Percentiles rank a stretch among this genome's conserved stretches.
Evolutionary conservation across 2,113 vertebrate species (phyloP).

Genomic region (Bubo scandiacus): DNA sequence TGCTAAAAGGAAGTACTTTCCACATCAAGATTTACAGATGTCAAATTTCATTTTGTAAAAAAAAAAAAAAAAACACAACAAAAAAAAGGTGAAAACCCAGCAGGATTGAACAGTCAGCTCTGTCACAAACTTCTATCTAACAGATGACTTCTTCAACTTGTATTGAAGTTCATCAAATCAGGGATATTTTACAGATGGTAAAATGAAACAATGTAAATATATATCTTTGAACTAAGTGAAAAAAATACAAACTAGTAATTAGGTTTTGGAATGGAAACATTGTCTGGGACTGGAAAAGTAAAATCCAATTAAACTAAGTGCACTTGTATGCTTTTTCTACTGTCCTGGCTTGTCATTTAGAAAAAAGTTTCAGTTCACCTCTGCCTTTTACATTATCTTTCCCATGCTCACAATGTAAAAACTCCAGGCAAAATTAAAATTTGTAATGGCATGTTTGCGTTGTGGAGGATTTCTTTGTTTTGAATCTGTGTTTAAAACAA

Average conservation of each 20-base stretch:
- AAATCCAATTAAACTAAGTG: background rate
- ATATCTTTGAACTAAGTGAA: background rate
- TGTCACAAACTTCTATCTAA: background rate
- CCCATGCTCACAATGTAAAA: background rate
- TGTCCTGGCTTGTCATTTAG: background rate
- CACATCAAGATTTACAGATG: background rate
- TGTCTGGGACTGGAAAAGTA: background rate
- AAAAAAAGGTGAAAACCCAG: background rate
- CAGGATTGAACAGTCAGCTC: background rate
- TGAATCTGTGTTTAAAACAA: background rate
- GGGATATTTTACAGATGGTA: background rate
- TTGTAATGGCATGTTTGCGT: background rate
- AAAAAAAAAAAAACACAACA: too few relatives aligned
- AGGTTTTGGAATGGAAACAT: background rate
- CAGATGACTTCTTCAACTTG: fast-evolving
- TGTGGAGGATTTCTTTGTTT: background rate
- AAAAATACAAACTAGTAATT: background rate
- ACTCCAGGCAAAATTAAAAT: background rate
- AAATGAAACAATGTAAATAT: background rate
- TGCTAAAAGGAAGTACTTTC: background rate
- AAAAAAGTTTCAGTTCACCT: background rate
- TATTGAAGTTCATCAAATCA: background rate
- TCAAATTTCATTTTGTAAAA: background rate
- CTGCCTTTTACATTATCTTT: background rate
- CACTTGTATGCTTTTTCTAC: background rate